Evolutionary conservation across 2,113 vertebrate genomes (phyloP), one percentile per base, ranked within the genome.

Genomic region (Xenus cinereus): DNA sequence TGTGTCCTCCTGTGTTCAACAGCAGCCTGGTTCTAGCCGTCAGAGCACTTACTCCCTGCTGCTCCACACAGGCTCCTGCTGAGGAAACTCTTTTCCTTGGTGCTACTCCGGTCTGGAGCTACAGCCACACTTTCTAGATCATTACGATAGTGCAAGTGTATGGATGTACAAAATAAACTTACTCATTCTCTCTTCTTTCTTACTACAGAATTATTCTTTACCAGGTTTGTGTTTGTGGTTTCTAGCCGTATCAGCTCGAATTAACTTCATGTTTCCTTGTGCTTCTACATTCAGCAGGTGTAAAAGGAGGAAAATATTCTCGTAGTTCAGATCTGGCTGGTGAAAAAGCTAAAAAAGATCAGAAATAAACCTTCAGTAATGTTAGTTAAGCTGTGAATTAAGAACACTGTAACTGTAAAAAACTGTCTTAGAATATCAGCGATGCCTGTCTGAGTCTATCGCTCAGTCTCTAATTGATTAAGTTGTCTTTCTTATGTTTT

Each of bases 141-240:
- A 51, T n/a, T 39, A 16, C 5, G 14, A 19, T 4, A 5, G 12
- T 50, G 32, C 32, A 41, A 50, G 26, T 14, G 4, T 23, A 16
- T 0, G 3, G 11, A 26, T 48, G 20, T 23, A 27, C 37, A 39
- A 53, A 91, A 71, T 51, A 79, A 79, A 85, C 12, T 14, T 12
- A 5, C 1, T 48, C 23, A 1, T 67, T 76, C 9, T 51, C 46
- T 46, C 20, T 46, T 46, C 46, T 46, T 92, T 51, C 24, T 39
- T 68, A 35, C 32, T 41, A 4, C 45, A 46, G 7, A 60, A 43
- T 59, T 69, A 8, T 45, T 81, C 24, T 41, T 73, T 87, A 9
- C 28, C 30, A 23, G 0, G 0, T 28, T 30, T 66, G 4, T 46
- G 13, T 32, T 81, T 3, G 0, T 41, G 45, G 24, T 43, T 89